Evolutionary conservation across 1,140 invertebrate genomes (phyloP).

Genomic region (Ctenoplectra terminalis): DNA sequence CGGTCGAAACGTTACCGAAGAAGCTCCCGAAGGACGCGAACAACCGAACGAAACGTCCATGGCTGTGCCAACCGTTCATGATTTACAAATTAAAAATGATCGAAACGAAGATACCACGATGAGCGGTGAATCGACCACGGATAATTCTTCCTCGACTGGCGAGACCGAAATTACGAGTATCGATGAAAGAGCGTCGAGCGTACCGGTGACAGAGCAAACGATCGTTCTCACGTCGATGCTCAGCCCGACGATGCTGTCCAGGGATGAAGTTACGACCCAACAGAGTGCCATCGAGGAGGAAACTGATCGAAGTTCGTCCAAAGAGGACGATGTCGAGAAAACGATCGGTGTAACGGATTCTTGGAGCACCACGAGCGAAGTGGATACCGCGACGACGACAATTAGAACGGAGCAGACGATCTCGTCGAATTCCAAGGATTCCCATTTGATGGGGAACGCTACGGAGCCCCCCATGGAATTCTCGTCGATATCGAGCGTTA

Average conservation of each 20-base stretch:
- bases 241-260: not conserved
- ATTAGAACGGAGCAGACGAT: not conserved
- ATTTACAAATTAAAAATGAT: not conserved
- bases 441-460: not conserved
- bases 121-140: conserved; percentile 21
- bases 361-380: not conserved
- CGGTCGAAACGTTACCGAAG: conserved; percentile 29
- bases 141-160: not conserved
- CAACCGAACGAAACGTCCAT: not conserved
- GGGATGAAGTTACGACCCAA: not conserved
- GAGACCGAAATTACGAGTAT: not conserved
- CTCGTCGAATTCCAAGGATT: conserved; percentile 18
- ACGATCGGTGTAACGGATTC: conserved; percentile 15
- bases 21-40: not conserved
- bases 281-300: not conserved
- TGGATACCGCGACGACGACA: not conserved
- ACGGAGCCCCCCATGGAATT: conserved; percentile 10
- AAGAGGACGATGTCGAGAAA: not conserved
- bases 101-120: conserved; percentile 23
- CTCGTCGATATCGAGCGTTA: not conserved
- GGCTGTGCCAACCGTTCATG: not conserved
- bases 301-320: not conserved
- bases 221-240: not conserved
- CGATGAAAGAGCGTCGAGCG: not conserved
- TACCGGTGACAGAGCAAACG: not conserved